Evolutionary conservation across 2,797 vertebrate species (phyloP).

Genomic region (Microctenopoma lineatum): DNA sequence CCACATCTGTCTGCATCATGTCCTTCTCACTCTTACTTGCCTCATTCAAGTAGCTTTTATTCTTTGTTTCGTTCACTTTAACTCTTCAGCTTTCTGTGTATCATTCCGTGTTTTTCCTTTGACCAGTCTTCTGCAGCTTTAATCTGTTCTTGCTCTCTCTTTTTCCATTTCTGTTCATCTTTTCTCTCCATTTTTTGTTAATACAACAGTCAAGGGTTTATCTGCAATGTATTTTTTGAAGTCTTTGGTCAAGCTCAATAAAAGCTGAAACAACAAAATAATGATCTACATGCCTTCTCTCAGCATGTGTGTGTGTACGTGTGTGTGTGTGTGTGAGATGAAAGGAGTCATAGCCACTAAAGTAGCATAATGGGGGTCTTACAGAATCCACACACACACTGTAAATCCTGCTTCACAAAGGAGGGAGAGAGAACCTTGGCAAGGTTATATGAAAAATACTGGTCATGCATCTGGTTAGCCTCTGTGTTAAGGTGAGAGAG

Average conservation of each 20-base stretch:
- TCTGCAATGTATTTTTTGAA: conserved; percentile 20
- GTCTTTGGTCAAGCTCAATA: conserved; percentile 14
- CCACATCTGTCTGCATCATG: conserved; percentile 18
- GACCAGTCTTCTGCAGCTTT: not conserved
- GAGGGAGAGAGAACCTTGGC: conserved; percentile 33
- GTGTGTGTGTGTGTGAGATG: conserved; percentile 16
- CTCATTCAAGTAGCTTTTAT: conserved; percentile 1
- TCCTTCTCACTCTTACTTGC: conserved; percentile 2
- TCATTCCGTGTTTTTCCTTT: conserved; percentile 5
- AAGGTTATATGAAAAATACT: conserved; percentile 36
- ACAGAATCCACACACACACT: conserved; percentile 42
- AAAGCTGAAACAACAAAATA: conserved; percentile 32
- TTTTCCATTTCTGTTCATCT: conserved; percentile 3
- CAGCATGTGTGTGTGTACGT: too few species aligned
- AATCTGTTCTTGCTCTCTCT: conserved; percentile 3
- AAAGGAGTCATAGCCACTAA: conserved; percentile 47
- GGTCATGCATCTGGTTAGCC: conserved; percentile 48
- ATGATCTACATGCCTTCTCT: conserved; percentile 21
- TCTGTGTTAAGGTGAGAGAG: conserved; percentile 30
- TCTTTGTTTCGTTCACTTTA: conserved; percentile 1
- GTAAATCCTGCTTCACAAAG: conserved; percentile 55
- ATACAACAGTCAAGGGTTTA: conserved; percentile 21
- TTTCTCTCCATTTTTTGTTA: not conserved
- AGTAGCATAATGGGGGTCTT: conserved; percentile 47
- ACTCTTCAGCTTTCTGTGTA: not conserved